Percentiles rank a stretch among this genome's conserved stretches.
Conservation (phyloP, 2,113 vertebrate genomes). For the Anoplopoma fimbria region DNA sequence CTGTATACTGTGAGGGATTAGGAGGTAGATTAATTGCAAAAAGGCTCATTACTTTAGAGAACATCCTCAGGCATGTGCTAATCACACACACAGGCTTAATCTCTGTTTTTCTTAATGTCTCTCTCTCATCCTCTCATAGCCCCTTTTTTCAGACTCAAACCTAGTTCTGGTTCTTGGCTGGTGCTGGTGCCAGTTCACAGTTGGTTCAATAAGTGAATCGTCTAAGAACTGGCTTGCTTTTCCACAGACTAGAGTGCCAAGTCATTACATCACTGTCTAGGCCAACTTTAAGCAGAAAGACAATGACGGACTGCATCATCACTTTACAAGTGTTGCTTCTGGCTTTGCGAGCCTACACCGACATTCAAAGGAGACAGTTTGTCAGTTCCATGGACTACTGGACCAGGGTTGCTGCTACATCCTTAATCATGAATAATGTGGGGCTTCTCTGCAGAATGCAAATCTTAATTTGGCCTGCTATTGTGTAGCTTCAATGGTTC, state of each 20-base stretch:
- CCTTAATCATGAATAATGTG: conserved; percentile 1
- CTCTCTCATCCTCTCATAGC: not conserved
- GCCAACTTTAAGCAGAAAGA: not conserved
- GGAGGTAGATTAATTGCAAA: conserved; percentile 49
- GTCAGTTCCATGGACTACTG: not conserved
- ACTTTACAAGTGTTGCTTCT: not conserved
- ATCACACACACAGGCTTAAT: conserved; percentile 39
- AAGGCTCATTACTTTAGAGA: conserved; percentile 48
- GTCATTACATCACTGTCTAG: not conserved
- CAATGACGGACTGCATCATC: not conserved
- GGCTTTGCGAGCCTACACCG: not conserved
- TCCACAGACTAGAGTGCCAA: not conserved
- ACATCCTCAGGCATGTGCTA: conserved; percentile 33
- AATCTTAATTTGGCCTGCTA: conserved; percentile 28
- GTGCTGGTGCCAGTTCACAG: not conserved
- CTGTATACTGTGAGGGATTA: conserved; percentile 52
- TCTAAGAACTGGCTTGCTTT: not conserved
- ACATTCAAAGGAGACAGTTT: not conserved
- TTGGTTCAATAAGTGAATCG: not conserved
- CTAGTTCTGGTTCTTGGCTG: not conserved
- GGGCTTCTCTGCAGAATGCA: conserved; percentile 14
- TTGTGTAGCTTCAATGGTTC: conserved; percentile 32
- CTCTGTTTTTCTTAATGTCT: conserved; percentile 31
- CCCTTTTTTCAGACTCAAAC: not conserved
- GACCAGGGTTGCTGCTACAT: not conserved